A percentile compares a stretch with the other conserved stretches of the same genome.
These are phyloP conservation scores for Cynopterus sphinx DNA, from an alignment of 2,797 vertebrate species.

Conservation along the genomic window DNA sequence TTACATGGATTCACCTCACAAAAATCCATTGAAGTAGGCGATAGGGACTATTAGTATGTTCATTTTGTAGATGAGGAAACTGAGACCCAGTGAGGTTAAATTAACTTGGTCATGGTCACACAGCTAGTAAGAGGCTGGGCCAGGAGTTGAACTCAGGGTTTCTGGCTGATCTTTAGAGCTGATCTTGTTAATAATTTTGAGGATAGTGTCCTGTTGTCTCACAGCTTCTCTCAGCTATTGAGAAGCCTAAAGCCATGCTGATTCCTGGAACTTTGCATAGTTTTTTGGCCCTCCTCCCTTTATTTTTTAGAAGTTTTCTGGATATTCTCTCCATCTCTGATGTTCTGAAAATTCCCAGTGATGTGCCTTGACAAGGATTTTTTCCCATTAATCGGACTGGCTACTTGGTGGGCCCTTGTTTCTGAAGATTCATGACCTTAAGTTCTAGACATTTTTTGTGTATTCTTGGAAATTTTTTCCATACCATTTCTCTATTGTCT, in stretches of 20 bases:
- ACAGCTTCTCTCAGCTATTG: neutral
- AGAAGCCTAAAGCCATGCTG: neutral
- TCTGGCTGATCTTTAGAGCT: neutral
- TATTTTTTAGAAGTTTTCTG: neutral
- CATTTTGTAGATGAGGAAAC: constrained; percentile 11
- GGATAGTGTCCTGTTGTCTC: neutral
- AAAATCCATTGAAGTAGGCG: neutral
- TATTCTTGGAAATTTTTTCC: neutral
- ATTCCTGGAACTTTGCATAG: neutral
- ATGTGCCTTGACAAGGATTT: neutral
- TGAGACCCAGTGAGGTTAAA: neutral
- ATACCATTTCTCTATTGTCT: neutral
- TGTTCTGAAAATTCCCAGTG: neutral
- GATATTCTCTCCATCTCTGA: neutral
- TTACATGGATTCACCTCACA: neutral
- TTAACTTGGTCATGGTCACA: neutral
- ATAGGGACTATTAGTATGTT: neutral
- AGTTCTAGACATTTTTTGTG: neutral
- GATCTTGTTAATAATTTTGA: neutral
- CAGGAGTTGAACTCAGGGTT: neutral
- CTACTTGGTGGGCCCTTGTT: neutral
- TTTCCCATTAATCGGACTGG: neutral
- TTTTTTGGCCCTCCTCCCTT: neutral
- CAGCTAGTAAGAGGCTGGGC: neutral
- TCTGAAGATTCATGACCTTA: neutral